Evolutionary conservation across 2,888 invertebrate species (phyloP).

Genomic region (Ptychoptera albimana): DNA sequence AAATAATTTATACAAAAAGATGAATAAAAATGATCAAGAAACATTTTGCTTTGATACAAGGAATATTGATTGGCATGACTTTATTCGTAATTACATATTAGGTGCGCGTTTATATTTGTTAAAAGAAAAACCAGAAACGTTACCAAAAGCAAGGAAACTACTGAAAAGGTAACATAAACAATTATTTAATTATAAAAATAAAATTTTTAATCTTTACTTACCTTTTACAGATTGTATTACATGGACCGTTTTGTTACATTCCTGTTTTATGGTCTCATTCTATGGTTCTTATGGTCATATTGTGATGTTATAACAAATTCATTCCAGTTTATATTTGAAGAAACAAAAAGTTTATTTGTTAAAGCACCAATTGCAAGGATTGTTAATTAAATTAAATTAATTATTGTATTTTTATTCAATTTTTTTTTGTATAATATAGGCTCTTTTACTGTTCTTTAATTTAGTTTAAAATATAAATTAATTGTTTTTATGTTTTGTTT

Average conservation of each 20-base stretch:
- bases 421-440: too few species aligned
- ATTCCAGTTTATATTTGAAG: too few species aligned
- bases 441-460: too few species aligned
- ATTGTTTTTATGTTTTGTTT: too few species aligned
- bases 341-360: too few species aligned
- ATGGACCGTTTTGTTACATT: slow-evolving; percentile 30
- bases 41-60: slow-evolving; percentile 35
- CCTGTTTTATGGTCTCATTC: slow-evolving; percentile 18
- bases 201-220: background rate
- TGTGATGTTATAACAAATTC: slow-evolving; percentile 21
- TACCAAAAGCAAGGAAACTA: slow-evolving; percentile 46
- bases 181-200: slow-evolving; percentile 4
- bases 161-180: slow-evolving; percentile 15
- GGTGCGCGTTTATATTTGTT: slow-evolving; percentile 73
- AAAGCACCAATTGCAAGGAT: too few species aligned
- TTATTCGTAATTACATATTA: slow-evolving; percentile 52
- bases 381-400: too few species aligned
- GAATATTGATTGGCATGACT: slow-evolving; percentile 43
- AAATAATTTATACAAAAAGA: slow-evolving; percentile 32
- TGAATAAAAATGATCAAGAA: slow-evolving; percentile 39
- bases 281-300: slow-evolving; percentile 26
- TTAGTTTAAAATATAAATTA: too few species aligned
- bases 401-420: too few species aligned
- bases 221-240: slow-evolving; percentile 33
- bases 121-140: slow-evolving; percentile 62